These are phyloP conservation scores for Hydrozoanthus gracilis DNA, from an alignment of 92 coral and sea anemone genomes.

Conservation along the genomic window DNA sequence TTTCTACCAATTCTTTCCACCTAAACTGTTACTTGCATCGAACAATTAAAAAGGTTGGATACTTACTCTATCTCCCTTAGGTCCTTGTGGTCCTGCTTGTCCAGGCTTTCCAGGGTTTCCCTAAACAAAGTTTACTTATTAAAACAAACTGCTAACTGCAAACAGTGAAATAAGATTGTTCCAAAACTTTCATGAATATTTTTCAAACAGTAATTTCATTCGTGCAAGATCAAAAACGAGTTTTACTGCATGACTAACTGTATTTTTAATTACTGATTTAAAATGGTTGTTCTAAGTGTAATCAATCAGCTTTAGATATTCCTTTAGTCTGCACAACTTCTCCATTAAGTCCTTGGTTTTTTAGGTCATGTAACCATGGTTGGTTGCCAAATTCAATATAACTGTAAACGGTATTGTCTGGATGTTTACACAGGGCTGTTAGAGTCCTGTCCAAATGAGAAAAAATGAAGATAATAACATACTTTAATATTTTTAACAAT, in stretches of 20 bases:
- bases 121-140: neutral
- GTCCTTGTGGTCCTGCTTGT: neutral
- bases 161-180: neutral
- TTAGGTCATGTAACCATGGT: too few species aligned
- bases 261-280: too few species aligned
- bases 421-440: constrained; percentile 2
- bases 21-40: neutral
- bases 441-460: constrained; percentile 9
- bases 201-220: neutral
- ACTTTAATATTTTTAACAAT: neutral
- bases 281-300: too few species aligned
- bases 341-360: too few species aligned
- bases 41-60: neutral
- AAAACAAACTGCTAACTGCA: neutral
- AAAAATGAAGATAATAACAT: constrained; percentile 4
- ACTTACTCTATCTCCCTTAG: constrained; percentile 25
- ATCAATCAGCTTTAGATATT: too few species aligned
- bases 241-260: too few species aligned
- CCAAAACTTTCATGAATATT: neutral
- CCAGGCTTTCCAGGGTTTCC: constrained; percentile 35
- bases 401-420: neutral
- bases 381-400: too few species aligned
- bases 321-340: too few species aligned
- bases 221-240: neutral
- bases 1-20: neutral